Conservation (phyloP, 2,797 vertebrate genomes). For the Gobionotothen gibberifrons region DNA sequence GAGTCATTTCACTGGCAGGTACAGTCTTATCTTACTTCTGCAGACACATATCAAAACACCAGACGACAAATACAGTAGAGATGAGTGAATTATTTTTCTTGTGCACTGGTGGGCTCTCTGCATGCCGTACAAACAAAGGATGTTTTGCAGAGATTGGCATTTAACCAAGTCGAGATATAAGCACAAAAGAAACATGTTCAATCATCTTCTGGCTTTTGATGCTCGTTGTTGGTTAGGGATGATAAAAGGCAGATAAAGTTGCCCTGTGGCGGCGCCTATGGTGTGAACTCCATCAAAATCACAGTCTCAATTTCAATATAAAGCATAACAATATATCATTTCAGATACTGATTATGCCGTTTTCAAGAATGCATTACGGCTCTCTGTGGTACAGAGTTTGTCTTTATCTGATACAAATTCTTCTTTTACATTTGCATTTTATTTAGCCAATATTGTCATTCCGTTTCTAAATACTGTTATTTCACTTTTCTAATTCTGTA, state of each 20-base stretch:
- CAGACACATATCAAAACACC: slow-evolving; percentile 45
- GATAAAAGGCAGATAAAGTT: background rate
- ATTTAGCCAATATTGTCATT: background rate
- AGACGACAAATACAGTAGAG: slow-evolving; percentile 35
- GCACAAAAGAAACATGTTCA: slow-evolving; percentile 12
- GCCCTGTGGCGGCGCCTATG: slow-evolving; percentile 1
- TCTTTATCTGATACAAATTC: background rate
- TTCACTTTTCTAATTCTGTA: background rate
- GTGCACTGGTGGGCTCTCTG: slow-evolving; percentile 25
- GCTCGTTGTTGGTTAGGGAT: background rate
- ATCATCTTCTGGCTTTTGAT: slow-evolving; percentile 5
- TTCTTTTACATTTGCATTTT: background rate
- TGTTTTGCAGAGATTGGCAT: slow-evolving; percentile 37
- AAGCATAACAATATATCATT: background rate
- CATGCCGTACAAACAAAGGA: slow-evolving; percentile 36
- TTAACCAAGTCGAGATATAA: slow-evolving; percentile 31
- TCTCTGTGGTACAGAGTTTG: background rate
- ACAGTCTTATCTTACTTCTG: slow-evolving; percentile 56
- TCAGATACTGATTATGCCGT: background rate
- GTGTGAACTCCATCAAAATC: background rate
- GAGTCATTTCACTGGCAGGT: slow-evolving; percentile 51
- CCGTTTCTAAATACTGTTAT: background rate
- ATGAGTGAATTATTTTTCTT: slow-evolving; percentile 35
- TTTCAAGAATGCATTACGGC: background rate
- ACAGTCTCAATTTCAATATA: background rate